These are phyloP conservation scores for Pygathrix nemaeus DNA, from an alignment of 2,113 vertebrate species.

Conservation along the genomic window DNA sequence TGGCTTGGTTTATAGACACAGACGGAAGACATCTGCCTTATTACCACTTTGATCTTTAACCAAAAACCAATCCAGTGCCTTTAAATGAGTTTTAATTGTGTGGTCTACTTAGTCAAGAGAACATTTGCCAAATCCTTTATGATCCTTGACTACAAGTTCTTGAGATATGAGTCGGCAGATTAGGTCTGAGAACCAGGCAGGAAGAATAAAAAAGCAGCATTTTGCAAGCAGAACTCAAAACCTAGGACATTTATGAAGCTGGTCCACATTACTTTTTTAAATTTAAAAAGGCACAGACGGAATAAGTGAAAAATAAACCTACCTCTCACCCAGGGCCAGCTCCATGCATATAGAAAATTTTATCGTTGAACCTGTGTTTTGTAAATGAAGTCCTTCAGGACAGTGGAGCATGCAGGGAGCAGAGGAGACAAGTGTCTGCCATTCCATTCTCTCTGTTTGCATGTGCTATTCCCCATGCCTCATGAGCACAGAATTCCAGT, in stretches of 20 bases:
- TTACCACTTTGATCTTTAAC: conserved; percentile 35
- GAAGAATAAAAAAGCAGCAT: neutral
- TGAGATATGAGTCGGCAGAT: neutral
- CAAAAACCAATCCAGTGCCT: neutral
- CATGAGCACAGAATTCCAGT: neutral
- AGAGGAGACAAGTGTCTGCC: neutral
- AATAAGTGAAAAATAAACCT: neutral
- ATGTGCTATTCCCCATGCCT: too few relatives aligned
- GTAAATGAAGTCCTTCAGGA: neutral
- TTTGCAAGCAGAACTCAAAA: conserved; percentile 27
- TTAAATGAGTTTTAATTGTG: neutral
- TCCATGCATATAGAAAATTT: neutral
- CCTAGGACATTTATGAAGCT: neutral
- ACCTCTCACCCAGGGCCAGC: neutral
- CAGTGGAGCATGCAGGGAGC: neutral
- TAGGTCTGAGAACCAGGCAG: neutral
- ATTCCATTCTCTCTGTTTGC: neutral
- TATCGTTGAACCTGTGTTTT: neutral
- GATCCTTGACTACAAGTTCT: conserved; percentile 9
- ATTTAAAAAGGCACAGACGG: neutral
- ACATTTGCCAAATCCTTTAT: neutral
- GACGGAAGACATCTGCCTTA: conserved; percentile 24
- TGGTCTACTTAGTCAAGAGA: neutral
- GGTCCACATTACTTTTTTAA: neutral
- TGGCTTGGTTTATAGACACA: conserved; percentile 36